Percentiles rank a stretch among this genome's conserved stretches.
Evolutionary conservation across 2,113 vertebrate genomes (phyloP).

Genomic region (Ranitomeya variabilis): DNA sequence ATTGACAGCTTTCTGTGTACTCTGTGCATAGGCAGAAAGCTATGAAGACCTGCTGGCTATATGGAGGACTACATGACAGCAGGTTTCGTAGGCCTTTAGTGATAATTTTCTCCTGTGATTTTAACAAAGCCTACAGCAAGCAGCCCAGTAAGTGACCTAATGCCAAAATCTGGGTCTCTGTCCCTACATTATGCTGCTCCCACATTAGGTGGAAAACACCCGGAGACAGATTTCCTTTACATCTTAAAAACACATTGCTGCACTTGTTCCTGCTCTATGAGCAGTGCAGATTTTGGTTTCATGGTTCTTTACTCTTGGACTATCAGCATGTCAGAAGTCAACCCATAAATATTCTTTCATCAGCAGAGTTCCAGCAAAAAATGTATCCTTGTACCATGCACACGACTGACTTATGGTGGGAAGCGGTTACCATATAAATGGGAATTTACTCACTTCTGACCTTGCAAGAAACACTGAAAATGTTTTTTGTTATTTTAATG

Average conservation of each 20-base stretch:
- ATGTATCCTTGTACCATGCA: constrained; percentile 7
- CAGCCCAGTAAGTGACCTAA: too few species aligned
- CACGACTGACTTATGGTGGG: constrained; percentile 13
- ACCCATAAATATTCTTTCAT: neutral
- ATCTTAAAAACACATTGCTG: neutral
- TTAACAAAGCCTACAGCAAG: too few species aligned
- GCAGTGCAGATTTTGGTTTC: neutral
- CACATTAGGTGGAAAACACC: too few species aligned
- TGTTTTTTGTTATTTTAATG: constrained; percentile 5
- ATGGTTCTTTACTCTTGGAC: neutral
- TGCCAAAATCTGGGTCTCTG: too few species aligned
- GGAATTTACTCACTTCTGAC: constrained; percentile 48
- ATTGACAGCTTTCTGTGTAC: too few species aligned
- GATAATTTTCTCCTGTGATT: too few species aligned
- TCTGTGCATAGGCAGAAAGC: too few species aligned
- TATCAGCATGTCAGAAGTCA: neutral
- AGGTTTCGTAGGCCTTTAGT: too few species aligned
- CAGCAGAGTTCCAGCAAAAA: neutral
- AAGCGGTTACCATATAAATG: constrained; percentile 8
- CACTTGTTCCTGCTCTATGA: neutral
- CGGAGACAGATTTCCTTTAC: too few species aligned
- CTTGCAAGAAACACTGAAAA: constrained; percentile 6
- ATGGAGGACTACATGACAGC: too few species aligned
- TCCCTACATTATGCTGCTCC: too few species aligned
- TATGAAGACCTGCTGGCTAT: too few species aligned